Evolutionary conservation across 2,113 vertebrate genomes (phyloP), one percentile per base, ranked within the genome.

Genomic region (Morone saxatilis): DNA sequence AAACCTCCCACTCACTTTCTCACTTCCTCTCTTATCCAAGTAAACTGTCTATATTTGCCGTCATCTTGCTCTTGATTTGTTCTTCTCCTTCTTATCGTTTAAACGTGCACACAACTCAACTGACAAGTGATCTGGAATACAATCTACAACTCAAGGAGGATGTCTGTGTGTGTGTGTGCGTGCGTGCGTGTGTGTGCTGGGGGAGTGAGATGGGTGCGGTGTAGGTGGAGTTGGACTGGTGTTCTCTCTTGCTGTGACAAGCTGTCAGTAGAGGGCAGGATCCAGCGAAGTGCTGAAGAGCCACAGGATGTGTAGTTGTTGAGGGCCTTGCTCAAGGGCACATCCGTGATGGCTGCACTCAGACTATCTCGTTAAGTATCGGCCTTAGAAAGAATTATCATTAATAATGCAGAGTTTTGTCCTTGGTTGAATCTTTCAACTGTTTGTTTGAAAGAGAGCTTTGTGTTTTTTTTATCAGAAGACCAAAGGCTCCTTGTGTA

Each of bases 181-280:
- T 43, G 38, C 3, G 31, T 3, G 31, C 3, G 31, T 31, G 31
- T 31, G 31, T 19, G 16, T 16, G 36, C 9, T 38, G 41, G 13
- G 20, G 12, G 38, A 31, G 11, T 17, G 43, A 45, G 38, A 31
- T 14, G 4, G 48, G 9, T 63, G 57, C 48, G 22, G 56, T 38
- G 59, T 48, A 5, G 62, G 59, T 50, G 53, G 16, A 40, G 59
- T 25, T 59, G 78, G 68, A 40, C 71, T 8, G 41, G 77, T 81
- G 54, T 87, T 75, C 67, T 81, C 74, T 81, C 71, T 67, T 76
- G 66, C 41, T 76, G 62, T 75, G 85, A 72, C 71, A 41, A 79
- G 76, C 67, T 88, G 75, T 14, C 4, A 4, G 4, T 47, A 47
- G 11, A 13, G 45, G 45, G 5, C 45, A 47, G 38, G 60, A 65